Evolutionary conservation across 2,797 vertebrate species (phyloP).

Genomic region (Anguilla marmorata): DNA sequence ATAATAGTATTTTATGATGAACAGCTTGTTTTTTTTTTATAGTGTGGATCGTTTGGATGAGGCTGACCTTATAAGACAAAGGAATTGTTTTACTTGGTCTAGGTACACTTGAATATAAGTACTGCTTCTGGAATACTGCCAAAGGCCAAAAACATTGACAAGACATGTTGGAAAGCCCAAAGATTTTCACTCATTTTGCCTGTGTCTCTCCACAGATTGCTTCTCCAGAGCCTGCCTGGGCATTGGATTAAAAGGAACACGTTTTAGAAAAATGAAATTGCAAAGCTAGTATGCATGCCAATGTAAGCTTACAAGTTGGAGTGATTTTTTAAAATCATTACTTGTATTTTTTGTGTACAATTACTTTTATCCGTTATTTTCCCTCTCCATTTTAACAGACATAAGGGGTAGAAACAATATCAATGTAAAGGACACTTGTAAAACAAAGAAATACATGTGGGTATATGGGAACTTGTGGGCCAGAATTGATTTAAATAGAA

Average conservation of each 20-base stretch:
- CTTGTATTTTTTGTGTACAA: not conserved
- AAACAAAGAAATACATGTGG: not conserved
- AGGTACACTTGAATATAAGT: not conserved
- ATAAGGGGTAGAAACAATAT: not conserved
- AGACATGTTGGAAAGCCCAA: conserved; percentile 16
- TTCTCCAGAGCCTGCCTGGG: not conserved
- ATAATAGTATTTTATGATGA: not conserved
- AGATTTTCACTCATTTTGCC: conserved; percentile 10
- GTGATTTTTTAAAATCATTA: not conserved
- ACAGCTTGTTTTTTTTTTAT: not conserved
- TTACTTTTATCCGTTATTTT: not conserved
- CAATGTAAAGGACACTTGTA: not conserved
- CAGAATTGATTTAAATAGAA: not conserved
- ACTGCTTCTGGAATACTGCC: conserved; percentile 5
- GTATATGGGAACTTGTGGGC: not conserved
- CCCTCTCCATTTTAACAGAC: not conserved
- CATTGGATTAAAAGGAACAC: not conserved
- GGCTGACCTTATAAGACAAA: conserved; percentile 5
- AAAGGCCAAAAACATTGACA: not conserved
- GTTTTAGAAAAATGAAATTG: not conserved
- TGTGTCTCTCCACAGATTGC: not conserved
- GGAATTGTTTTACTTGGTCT: conserved; percentile 4
- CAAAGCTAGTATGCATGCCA: not conserved
- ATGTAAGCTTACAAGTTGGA: not conserved
- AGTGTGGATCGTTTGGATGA: not conserved